Evolutionary conservation across 1,140 invertebrate genomes (phyloP).

Genomic region (Tetragonula clypearis): DNA sequence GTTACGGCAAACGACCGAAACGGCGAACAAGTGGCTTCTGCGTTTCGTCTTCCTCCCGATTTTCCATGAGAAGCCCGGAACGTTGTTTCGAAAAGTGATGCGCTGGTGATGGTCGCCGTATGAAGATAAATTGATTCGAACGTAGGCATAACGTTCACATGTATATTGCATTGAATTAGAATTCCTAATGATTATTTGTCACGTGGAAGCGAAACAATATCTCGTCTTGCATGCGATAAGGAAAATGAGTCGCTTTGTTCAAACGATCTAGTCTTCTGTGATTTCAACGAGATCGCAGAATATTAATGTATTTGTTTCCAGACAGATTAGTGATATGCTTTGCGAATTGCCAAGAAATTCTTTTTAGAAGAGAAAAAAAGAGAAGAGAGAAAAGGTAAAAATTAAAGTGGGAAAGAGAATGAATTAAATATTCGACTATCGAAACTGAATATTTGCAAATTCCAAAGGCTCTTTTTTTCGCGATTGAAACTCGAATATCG

Average conservation of each 20-base stretch:
- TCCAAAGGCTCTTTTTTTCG: no score
- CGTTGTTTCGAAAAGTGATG: background rate
- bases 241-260: background rate
- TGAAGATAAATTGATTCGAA: background rate
- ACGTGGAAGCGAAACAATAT: background rate
- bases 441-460: background rate
- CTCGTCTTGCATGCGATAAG: background rate
- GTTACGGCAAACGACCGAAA: slow-evolving; percentile 15
- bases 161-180: background rate
- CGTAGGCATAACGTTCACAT: background rate
- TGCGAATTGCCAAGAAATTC: background rate
- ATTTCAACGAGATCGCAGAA: background rate
- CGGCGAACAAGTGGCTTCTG: slow-evolving; percentile 19
- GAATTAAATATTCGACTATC: background rate
- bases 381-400: background rate
- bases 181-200: background rate
- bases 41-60: slow-evolving; percentile 7
- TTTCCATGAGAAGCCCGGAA: background rate
- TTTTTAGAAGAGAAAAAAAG: background rate
- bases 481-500: background rate
- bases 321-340: background rate
- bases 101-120: background rate
- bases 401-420: background rate
- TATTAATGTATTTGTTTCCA: background rate
- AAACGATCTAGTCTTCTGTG: background rate